A percentile compares a stretch with the other conserved stretches of the same genome.
phyloP scores from a whole-genome alignment of 2,888 invertebrate genomes.

The Oxycera nigricornis region DNA sequence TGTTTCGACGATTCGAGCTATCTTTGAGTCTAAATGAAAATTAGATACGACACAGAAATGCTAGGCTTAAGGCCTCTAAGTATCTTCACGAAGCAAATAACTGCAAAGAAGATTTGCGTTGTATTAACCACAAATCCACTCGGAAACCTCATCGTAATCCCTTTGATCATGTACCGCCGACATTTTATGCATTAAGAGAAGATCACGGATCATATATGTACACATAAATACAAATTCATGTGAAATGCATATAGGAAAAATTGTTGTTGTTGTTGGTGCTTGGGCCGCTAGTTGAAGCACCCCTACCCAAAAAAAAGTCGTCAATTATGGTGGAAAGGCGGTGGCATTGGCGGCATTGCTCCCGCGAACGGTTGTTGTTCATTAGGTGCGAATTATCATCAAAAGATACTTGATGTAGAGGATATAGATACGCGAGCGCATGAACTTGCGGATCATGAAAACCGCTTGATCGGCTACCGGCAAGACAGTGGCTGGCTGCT shows the following conservation, averaged over 20 bases:
- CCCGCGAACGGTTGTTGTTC: conserved; percentile 25
- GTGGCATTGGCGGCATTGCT: conserved; percentile 11
- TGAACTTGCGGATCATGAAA: conserved; percentile 9
- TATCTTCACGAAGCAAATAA: conserved; percentile 26
- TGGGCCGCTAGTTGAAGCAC: background rate
- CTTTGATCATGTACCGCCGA: conserved; percentile 33
- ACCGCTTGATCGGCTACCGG: conserved; percentile 32
- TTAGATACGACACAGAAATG: background rate
- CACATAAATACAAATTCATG: background rate
- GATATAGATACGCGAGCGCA: background rate
- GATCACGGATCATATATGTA: conserved; percentile 17
- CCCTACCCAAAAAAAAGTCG: conserved; percentile 4
- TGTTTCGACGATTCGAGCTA: no score
- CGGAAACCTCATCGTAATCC: conserved; percentile 39
- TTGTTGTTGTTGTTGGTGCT: background rate
- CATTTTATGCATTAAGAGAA: conserved; percentile 10
- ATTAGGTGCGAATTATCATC: conserved; percentile 17
- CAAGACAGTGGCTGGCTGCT: conserved; percentile 17
- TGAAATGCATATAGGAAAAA: background rate
- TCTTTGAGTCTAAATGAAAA: background rate
- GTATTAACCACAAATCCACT: conserved; percentile 39
- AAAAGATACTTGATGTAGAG: background rate
- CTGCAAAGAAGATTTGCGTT: conserved; percentile 38
- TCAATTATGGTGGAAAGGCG: conserved; percentile 23
- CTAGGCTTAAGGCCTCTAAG: background rate